Conservation (phyloP, 1,140 invertebrate genomes). For the Drosophila quadrilineata region DNA sequence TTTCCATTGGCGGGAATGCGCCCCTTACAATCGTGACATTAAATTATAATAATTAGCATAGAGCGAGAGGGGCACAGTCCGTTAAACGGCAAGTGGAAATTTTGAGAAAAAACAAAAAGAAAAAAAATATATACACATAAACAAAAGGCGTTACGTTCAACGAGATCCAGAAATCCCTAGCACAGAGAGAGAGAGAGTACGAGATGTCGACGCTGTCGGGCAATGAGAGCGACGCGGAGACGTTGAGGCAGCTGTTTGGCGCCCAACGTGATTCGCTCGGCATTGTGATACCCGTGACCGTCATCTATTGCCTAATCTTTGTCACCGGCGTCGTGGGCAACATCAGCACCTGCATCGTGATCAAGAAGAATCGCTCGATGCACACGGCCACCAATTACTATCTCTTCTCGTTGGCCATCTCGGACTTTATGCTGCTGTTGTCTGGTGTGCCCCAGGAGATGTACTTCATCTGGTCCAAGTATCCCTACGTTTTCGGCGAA, state of each 20-base stretch:
- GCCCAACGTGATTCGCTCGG: constrained; percentile 85
- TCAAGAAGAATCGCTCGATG: constrained; percentile 94
- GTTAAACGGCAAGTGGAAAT: constrained; percentile 65
- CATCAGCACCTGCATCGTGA: constrained; percentile 95
- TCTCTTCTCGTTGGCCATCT: constrained; percentile 95
- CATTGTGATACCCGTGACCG: constrained; percentile 89
- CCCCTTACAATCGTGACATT: constrained; percentile 45
- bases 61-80: constrained; percentile 28
- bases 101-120: constrained; percentile 63
- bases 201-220: constrained; percentile 8
- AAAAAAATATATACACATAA: not conserved
- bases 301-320: constrained; percentile 93
- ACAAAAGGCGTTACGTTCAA: constrained; percentile 1
- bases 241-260: constrained; percentile 37
- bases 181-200: too few species aligned
- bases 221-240: constrained; percentile 21
- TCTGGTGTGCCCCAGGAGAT: constrained; percentile 92
- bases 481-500: constrained; percentile 94
- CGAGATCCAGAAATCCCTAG: constrained; percentile 5
- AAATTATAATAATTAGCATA: constrained; percentile 79
- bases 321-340: constrained; percentile 94
- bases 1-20: constrained; percentile 3
- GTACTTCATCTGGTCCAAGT: constrained; percentile 92
- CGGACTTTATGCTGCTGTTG: constrained; percentile 93
- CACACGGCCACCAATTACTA: constrained; percentile 97